phyloP scores from a whole-genome alignment of 2,888 invertebrate genomes.

The Eretmocerus hayati region DNA sequence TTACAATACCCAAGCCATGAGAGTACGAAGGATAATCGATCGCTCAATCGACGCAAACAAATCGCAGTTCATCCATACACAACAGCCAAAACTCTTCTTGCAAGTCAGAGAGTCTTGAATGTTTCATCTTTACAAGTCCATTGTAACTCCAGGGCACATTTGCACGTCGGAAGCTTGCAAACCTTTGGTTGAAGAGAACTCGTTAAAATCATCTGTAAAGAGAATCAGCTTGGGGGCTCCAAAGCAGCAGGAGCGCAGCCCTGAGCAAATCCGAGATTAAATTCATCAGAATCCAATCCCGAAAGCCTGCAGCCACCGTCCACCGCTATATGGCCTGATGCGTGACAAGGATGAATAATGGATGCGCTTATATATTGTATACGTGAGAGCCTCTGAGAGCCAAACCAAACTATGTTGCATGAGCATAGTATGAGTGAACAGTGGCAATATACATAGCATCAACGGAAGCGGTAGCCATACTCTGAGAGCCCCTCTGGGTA shows the following conservation, averaged over 20 bases:
- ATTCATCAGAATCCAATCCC: conserved; percentile 46
- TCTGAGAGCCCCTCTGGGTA: not conserved
- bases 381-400: too few relatives aligned
- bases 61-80: too few relatives aligned
- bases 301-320: conserved; percentile 26
- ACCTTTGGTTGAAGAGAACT: conserved; percentile 31
- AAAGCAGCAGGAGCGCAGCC: conserved; percentile 26
- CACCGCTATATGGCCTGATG: conserved; percentile 34
- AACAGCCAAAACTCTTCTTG: not conserved
- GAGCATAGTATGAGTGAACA: too few relatives aligned
- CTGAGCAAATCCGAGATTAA: conserved; percentile 43
- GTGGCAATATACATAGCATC: too few relatives aligned
- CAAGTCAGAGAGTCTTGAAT: not conserved
- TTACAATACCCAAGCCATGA: not conserved
- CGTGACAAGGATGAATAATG: conserved; percentile 38
- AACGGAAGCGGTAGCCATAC: too few relatives aligned
- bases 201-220: too few relatives aligned
- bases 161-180: not conserved
- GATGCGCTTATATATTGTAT: conserved; percentile 29
- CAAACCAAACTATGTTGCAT: too few relatives aligned
- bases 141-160: not conserved
- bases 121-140: too few relatives aligned
- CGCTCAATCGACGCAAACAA: conserved; percentile 21
- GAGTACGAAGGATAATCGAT: conserved; percentile 17
- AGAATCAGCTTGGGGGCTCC: too few relatives aligned